Evolutionary conservation across 2,888 invertebrate species (phyloP).

Genomic region (Ochropleura plecta): DNA sequence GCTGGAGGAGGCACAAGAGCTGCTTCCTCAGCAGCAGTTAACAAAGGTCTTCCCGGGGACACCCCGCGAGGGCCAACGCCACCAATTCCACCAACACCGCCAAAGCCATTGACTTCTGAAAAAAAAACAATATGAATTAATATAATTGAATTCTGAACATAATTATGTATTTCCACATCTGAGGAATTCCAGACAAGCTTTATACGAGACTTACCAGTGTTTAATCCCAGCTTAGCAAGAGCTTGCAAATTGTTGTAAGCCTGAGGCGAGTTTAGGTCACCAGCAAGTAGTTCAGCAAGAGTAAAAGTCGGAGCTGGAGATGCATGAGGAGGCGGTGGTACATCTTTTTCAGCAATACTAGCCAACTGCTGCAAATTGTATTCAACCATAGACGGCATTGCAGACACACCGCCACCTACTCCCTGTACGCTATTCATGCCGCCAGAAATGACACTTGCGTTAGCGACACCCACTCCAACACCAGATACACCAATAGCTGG

Average conservation of each 20-base stretch:
- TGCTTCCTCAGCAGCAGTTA: conserved; percentile 87
- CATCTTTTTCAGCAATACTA: conserved; percentile 94
- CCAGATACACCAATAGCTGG: conserved; percentile 77
- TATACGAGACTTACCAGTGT: conserved; percentile 89
- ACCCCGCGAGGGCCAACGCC: conserved; percentile 89
- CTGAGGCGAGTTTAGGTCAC: conserved; percentile 93
- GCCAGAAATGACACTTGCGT: conserved; percentile 78
- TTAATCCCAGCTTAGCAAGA: conserved; percentile 95
- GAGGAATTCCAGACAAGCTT: not conserved
- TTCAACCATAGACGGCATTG: conserved; percentile 94
- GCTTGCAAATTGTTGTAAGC: conserved; percentile 97
- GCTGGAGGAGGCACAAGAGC: conserved; percentile 87
- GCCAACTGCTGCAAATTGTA: conserved; percentile 96
- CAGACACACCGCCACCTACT: conserved; percentile 80
- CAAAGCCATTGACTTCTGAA: conserved; percentile 88
- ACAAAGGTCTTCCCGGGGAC: conserved; percentile 85
- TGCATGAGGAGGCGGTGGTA: conserved; percentile 89
- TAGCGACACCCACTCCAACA: conserved; percentile 80
- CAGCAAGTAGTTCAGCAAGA: conserved; percentile 94
- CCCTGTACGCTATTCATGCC: conserved; percentile 81
- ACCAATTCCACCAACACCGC: conserved; percentile 84
- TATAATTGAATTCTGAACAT: conserved; percentile 12
- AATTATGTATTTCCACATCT: conserved; percentile 5
- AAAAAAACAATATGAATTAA: conserved; percentile 45
- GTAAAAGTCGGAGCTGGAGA: conserved; percentile 93